Base-by-base conservation (phyloP, 2,797 vertebrate species). In the Allobates femoralis region DNA sequence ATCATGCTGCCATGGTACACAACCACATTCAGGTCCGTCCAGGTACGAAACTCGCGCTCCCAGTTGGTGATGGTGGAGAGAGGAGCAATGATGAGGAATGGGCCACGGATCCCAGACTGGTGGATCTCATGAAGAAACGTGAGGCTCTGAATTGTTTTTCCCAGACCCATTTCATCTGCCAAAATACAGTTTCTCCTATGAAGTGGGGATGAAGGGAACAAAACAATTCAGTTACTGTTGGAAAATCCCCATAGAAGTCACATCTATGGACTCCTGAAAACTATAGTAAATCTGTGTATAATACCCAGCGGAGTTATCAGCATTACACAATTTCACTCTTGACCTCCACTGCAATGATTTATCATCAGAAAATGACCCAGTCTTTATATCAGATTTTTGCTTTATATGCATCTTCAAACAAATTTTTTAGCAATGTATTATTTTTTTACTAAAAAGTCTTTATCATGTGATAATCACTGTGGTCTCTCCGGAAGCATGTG, bases 121-220 rank as follows among this genome's bases (percentile, higher is more conserved):
- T 94, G 90, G 89, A 99, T 98, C 93, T 99, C 98, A 37, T 97
- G 96, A 82, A 99, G 96, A 95, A 99, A 99, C 77, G 98, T 99
- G 91, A 99, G 99, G 84, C 98, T 99, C 91, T 99, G 98, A 92
- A 99, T 99, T 87, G 98, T 99, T 94, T 99, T 99, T 55, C 98
- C 98, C 88, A 99, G 96, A 90, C 98, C 98, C 98, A 99, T 99
- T 94, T 99, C 98, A 89, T 99, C 98, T 19, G 98, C 98, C 93
- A 99, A 95, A 94, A 99, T 99, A 94, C 98, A 99, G 94, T 99
- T 99, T 89, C 96, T 96, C 89, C 98, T 99, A 67, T 41, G 46
- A 37, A 15, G 23, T 37, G 12, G 6, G 11, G 28, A 51, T 3
- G n/a, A 26, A 46, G 4, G 3, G 11, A 18, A 41, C 16, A 67